A percentile compares a stretch with the other conserved stretches of the same genome.
Evolutionary conservation across 2,113 vertebrate species (phyloP).

Genomic region (Plectropomus leopardus): DNA sequence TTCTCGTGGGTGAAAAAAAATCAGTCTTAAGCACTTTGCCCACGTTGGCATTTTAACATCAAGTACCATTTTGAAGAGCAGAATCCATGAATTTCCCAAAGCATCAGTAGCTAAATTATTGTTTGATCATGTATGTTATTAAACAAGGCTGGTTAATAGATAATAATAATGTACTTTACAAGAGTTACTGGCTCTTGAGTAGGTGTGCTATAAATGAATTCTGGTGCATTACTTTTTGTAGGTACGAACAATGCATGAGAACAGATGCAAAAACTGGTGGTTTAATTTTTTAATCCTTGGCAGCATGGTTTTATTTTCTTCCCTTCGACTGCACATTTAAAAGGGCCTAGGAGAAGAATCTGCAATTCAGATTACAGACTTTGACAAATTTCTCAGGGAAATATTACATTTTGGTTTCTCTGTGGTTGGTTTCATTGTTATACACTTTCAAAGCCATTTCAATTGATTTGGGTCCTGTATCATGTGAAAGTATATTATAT

Average conservation of each 20-base stretch:
- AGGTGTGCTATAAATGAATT: no score
- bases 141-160: background rate
- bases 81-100: background rate
- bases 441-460: background rate
- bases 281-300: background rate
- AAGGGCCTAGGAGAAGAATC: background rate
- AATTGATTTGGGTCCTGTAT: background rate
- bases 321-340: background rate
- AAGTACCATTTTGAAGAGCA: background rate
- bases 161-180: no score
- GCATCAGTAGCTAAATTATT: background rate
- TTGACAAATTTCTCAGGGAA: background rate
- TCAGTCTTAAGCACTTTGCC: background rate
- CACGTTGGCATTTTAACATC: background rate
- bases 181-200: no score
- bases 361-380: background rate
- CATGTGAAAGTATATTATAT: slow-evolving; percentile 3
- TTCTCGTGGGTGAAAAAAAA: background rate
- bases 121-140: background rate
- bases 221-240: no score
- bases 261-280: background rate
- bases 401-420: background rate
- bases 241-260: no score
- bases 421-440: slow-evolving; percentile 7
- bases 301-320: background rate